These are phyloP conservation scores for Drosophila ficusphila DNA, from an alignment of 1,140 invertebrate species.

Conservation along the genomic window DNA sequence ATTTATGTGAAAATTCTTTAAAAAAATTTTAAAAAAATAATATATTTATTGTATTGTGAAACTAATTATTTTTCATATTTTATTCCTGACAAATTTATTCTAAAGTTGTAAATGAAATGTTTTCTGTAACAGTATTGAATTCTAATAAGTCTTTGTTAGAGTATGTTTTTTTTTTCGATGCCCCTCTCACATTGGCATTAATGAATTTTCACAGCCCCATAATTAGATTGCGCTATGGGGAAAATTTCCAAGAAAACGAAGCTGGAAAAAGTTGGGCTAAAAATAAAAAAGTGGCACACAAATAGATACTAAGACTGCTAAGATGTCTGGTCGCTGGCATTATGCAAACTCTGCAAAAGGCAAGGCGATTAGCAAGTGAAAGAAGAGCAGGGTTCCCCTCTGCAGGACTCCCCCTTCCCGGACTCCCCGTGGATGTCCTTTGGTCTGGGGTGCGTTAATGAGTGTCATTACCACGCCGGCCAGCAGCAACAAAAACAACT, in stretches of 20 bases:
- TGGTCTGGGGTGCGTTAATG: conserved; percentile 64
- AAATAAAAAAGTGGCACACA: conserved; percentile 64
- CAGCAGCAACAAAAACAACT: conserved; percentile 56
- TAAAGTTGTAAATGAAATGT: no score
- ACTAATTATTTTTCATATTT: no score
- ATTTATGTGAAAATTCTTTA: background rate
- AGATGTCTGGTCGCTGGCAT: conserved; percentile 26
- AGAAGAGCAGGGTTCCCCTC: background rate
- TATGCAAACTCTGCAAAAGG: conserved; percentile 75
- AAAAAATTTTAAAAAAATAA: background rate
- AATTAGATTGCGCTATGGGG: conserved; percentile 66
- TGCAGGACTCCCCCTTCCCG: background rate
- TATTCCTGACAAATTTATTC: no score
- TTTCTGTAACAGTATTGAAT: no score
- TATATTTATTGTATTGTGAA: no score
- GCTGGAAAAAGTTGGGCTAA: conserved; percentile 40
- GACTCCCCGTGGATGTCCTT: conserved; percentile 17
- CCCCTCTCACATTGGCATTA: conserved; percentile 37
- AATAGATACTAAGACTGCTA: conserved; percentile 50
- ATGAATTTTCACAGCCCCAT: conserved; percentile 71
- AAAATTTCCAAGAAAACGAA: conserved; percentile 40
- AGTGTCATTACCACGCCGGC: conserved; percentile 69
- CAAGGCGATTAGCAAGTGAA: conserved; percentile 63
- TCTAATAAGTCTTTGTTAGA: background rate
- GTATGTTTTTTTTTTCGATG: background rate